phyloP scores from a whole-genome alignment of 2,888 invertebrate species.

The Pyrrhosoma nymphula region DNA sequence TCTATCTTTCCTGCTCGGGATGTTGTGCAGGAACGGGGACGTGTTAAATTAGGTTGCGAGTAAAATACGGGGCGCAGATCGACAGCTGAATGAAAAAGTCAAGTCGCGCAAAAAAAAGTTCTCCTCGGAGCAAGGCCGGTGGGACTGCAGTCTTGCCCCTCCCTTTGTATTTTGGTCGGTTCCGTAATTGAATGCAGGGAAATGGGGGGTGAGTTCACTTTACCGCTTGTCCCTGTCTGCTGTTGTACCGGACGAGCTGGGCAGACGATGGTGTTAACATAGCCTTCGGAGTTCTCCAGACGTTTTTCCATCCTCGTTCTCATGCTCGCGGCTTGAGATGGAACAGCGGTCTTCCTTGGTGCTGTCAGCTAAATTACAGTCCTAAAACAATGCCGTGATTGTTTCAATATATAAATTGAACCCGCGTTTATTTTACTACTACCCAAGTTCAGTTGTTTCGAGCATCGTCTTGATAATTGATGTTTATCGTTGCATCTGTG shows the following conservation, averaged over 20 bases:
- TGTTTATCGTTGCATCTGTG: no score
- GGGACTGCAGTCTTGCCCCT: background rate
- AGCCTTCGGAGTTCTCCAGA: background rate
- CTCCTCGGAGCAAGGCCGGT: background rate
- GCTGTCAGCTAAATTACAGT: background rate
- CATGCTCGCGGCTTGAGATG: background rate
- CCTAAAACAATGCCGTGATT: background rate
- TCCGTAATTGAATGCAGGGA: slow-evolving; percentile 25
- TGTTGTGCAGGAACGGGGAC: background rate
- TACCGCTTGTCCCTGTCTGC: slow-evolving; percentile 29
- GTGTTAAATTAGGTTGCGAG: slow-evolving; percentile 14
- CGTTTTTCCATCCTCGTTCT: background rate
- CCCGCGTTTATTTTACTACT: background rate
- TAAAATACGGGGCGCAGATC: background rate
- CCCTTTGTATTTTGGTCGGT: slow-evolving; percentile 14
- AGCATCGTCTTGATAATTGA: no score
- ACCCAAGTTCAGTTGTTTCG: no score
- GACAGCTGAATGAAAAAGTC: slow-evolving; percentile 50
- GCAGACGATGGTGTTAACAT: slow-evolving; percentile 37
- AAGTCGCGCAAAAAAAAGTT: background rate
- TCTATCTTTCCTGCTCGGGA: background rate
- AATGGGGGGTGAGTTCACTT: background rate
- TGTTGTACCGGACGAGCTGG: background rate
- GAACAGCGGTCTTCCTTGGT: background rate
- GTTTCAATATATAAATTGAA: background rate